Base-by-base conservation (phyloP, 2,888 invertebrate genomes). In the Mesochorus sp. region DNA sequence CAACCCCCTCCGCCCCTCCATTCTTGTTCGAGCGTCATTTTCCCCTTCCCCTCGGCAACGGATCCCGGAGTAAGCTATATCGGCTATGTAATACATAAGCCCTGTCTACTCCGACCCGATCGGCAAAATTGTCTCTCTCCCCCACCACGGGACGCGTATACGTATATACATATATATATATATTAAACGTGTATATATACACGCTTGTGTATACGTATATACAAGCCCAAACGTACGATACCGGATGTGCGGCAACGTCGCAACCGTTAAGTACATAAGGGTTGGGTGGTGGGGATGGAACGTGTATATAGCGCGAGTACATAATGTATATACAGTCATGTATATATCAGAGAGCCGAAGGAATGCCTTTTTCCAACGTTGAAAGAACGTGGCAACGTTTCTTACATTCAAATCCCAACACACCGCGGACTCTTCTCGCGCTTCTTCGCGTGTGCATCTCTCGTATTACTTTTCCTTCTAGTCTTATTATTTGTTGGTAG, bases 191-290 rank as follows among this genome's bases (percentile, higher is more conserved):
- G 47, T 47, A 53, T 53, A 66, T 14, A 24, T 5, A 64, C 47
- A 49, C 42, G 62, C 44, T 31, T 51, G 37, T 26, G 62, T 57
- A 39, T 44, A 47, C 8, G 31, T 42, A 47, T 61, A 28, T 61
- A 51, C 24, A 49, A n/a, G n/a, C n/a, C n/a, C n/a, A 31, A 62
- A 51, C 47, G 49, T n/a, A 44, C 55, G 62, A 55, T 84, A 88
- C 87, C 88, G 89, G 89, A 89, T 87, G 86, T 88, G 84, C 87
- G 90, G 90, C 90, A 90, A 90, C 90, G 87, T 90, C 87, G 90
- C 90, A 90, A 85, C 87, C 85, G 88, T 87, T 87, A 86, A 88
- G 86, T 87, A 88, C 82, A 88, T 88, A 88, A 85, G 86, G 84
- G 81, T 80, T 59, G 49, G 75, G 28, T 62, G 67, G 70, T 57